Base-by-base conservation (phyloP, 2,888 invertebrate genomes). In the Agonopterix arenella region DNA sequence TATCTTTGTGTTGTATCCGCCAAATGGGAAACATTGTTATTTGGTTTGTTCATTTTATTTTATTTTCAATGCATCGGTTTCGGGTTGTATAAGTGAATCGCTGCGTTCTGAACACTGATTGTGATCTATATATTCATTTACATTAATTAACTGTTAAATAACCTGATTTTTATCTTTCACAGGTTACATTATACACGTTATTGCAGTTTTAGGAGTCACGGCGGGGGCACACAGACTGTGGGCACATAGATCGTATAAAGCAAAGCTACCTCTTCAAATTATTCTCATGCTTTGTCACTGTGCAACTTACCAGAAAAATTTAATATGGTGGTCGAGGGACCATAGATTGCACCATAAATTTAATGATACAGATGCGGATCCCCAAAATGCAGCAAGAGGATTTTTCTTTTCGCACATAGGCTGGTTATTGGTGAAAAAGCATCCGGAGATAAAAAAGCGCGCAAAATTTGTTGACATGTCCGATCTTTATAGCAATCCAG, bases 381-480 rank as follows among this genome's bases (percentile, higher is more conserved):
- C 94, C 0, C 94, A 94, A 68, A 94, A 94, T 66, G 92, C 93
- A 2, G 91, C 66, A n/a, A 84, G 94, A 37, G 96, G 96, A n/a
- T 94, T 96, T 80, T 95, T 95, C 89, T 96, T 94, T 76, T 89
- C 95, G 0, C 95, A 96, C 71, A 88, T 95, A 52, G 95, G 95
- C 28, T 96, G 96, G 96, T 79, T 96, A 42, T 68, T 95, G 53
- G 90, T 91, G 61, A 90, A 90, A 53, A 95, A 95, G 72, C 95
- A 95, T 66, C 92, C 93, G 0, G 92, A 93, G 52, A 93, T 96
- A 11, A 92, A 85, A 56, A 83, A 77, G 43, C 93, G 93, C 67
- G 95, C 95, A 52, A 91, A 92, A 54, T 80, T 85, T 38, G 86
- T 95, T 48, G 94, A 95, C 62, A 62, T 94, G 61, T 90, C 90